phyloP scores from a whole-genome alignment of 2,113 vertebrate species.

The Tauraco erythrolophus region DNA sequence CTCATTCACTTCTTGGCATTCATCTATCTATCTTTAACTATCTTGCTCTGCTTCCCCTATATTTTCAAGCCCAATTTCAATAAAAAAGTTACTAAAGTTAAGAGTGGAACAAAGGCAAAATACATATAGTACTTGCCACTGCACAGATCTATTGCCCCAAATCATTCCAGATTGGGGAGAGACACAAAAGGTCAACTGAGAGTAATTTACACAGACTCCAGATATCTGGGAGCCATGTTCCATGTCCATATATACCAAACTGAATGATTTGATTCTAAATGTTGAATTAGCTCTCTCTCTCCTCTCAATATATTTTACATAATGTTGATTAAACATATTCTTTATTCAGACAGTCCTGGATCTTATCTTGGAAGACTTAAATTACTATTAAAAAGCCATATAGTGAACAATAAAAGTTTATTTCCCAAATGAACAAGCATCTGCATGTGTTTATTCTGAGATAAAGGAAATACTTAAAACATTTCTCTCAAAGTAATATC shows the following conservation, averaged over 20 bases:
- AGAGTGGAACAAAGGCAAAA: neutral
- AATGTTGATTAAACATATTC: neutral
- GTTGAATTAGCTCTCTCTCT: neutral
- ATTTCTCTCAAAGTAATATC: neutral
- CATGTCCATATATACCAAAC: neutral
- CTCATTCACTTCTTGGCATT: neutral
- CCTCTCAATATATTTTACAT: neutral
- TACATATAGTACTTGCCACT: neutral
- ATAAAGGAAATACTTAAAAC: neutral
- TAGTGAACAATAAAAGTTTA: fast-evolving
- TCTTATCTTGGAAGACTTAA: neutral
- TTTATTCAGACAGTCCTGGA: neutral
- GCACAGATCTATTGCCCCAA: neutral
- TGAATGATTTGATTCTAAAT: neutral
- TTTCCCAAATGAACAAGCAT: neutral
- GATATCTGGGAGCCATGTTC: neutral
- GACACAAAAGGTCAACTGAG: neutral
- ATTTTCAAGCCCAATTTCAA: neutral
- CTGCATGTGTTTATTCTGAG: neutral
- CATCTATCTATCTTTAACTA: neutral
- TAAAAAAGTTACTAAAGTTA: neutral
- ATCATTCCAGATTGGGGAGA: neutral
- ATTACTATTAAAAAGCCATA: neutral
- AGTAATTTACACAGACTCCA: neutral
- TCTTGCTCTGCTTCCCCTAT: neutral